Percentiles rank a stretch among this genome's conserved stretches.
phyloP scores from a whole-genome alignment of 2,888 invertebrate genomes.

The Nysson spinosus region DNA sequence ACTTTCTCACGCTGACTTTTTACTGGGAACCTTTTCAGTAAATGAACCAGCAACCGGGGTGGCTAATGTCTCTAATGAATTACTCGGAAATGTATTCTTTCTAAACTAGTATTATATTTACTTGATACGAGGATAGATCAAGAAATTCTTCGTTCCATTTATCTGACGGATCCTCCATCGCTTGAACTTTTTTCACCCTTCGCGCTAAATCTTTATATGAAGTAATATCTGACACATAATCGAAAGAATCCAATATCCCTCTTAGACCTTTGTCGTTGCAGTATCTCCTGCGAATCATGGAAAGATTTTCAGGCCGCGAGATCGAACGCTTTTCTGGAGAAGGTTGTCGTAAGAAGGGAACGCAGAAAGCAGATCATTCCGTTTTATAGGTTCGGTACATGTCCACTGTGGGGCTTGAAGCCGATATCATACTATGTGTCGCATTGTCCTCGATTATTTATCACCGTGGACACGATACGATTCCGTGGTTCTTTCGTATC shows the following conservation, averaged over 20 bases:
- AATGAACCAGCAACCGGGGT: constrained; percentile 8
- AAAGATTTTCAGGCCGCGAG: constrained; percentile 29
- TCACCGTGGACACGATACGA: constrained; percentile 50
- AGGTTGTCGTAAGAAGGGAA: constrained; percentile 23
- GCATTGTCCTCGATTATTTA: constrained; percentile 64
- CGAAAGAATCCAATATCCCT: constrained; percentile 20
- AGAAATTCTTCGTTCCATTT: neutral
- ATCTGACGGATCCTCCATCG: no score
- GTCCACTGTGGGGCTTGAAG: constrained; percentile 36
- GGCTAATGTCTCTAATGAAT: no score
- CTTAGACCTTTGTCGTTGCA: constrained; percentile 6
- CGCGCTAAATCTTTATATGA: neutral
- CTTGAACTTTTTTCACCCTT: neutral
- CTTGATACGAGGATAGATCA: neutral
- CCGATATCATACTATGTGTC: constrained; percentile 37
- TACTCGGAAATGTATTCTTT: no score
- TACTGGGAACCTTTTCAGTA: constrained; percentile 13
- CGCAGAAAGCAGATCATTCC: constrained; percentile 45
- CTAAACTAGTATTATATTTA: no score
- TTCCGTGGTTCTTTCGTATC: constrained; percentile 31
- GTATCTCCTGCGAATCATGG: constrained; percentile 37
- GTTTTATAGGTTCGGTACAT: constrained; percentile 49
- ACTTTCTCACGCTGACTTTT: constrained; percentile 20
- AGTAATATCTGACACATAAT: constrained; percentile 12
- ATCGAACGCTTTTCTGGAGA: constrained; percentile 28